Evolutionary conservation across 2,888 invertebrate species (phyloP), one percentile per base, ranked within the genome.

Genomic region (Theretra japonica): DNA sequence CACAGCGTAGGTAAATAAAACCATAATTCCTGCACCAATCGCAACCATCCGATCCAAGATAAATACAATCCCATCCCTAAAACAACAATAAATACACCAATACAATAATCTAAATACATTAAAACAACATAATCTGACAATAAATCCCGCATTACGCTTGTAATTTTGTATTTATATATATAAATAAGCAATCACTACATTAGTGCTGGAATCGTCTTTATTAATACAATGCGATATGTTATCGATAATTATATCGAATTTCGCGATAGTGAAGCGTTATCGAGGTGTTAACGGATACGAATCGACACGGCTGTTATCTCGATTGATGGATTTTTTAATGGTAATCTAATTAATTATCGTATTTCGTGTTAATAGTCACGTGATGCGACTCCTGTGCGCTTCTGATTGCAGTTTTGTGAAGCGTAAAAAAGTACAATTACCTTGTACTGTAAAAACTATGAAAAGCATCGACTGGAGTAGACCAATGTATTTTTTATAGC

Each of bases 281-380:
- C 75, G 73, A 71, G 73, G 75, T 70, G 76, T 77, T 78, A 68
- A 48, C 65, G 68, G 79, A 83, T 82, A 83, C 50, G 75, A 62
- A 70, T 73, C 73, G n/a, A 70, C 48, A 70, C 21, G 73, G 75
- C 70, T 70, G 68, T 70, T 70, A 57, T 72, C 50, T 74, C 75
- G 81, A 87, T 85, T 80, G 86, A 86, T 86, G 80, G 75, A 76
- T 77, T 79, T 78, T 81, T 76, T 72, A 65, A 65, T 41, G 75
- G 73, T 82, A 81, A 81, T 81, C 81, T 82, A 80, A 80, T 81
- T 81, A 82, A 73, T 77, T 76, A 76, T 68, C 71, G 25, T 59
- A 56, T 41, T 57, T 71, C 17, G 30, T 19, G 33, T 41, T 41
- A 41, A 41, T 58, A 15, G 56, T 58, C 41, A 25, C 65, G 65